phyloP scores from a whole-genome alignment of 2,888 invertebrate genomes.

The Ichneumoninae sp. region DNA sequence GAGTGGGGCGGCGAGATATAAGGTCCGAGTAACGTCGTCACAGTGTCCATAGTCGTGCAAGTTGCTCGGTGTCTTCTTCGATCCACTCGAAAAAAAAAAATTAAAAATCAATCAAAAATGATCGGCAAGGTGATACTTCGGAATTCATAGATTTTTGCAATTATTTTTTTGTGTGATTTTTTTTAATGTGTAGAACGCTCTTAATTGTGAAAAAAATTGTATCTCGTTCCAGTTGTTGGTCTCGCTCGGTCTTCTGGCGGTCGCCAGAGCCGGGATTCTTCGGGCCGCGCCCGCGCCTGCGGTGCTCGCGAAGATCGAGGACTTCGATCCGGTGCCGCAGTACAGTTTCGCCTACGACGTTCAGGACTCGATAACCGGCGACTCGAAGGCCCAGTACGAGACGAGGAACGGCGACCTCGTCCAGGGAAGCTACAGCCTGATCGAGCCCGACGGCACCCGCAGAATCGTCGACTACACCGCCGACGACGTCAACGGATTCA shows the following conservation, averaged over 20 bases:
- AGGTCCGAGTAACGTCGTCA: slow-evolving; percentile 53
- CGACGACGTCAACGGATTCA: slow-evolving; percentile 74
- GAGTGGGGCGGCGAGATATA: slow-evolving; percentile 68
- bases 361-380: slow-evolving; percentile 71
- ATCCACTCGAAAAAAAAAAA: slow-evolving; percentile 1
- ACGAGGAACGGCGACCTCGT: slow-evolving; percentile 76
- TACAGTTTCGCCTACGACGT: slow-evolving; percentile 81
- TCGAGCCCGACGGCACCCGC: slow-evolving; percentile 77
- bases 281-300: slow-evolving; percentile 63
- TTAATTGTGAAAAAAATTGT: neutral
- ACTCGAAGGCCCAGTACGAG: slow-evolving; percentile 72
- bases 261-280: slow-evolving; percentile 62
- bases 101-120: slow-evolving; percentile 48
- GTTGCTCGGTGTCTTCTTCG: slow-evolving; percentile 49
- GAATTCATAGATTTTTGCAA: neutral
- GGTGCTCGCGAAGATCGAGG: slow-evolving; percentile 72
- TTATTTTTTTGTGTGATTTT: neutral
- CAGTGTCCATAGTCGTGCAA: slow-evolving; percentile 59
- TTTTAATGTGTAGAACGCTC: neutral
- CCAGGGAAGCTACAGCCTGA: slow-evolving; percentile 78
- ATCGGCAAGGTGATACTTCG: slow-evolving; percentile 55
- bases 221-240: slow-evolving; percentile 34
- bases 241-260: slow-evolving; percentile 57
- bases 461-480: slow-evolving; percentile 77
- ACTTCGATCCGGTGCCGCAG: slow-evolving; percentile 81